Percentiles rank a stretch among this genome's conserved stretches.
Conservation (phyloP, 2,113 vertebrate species). For the Telmatochromis brachygnathus region DNA sequence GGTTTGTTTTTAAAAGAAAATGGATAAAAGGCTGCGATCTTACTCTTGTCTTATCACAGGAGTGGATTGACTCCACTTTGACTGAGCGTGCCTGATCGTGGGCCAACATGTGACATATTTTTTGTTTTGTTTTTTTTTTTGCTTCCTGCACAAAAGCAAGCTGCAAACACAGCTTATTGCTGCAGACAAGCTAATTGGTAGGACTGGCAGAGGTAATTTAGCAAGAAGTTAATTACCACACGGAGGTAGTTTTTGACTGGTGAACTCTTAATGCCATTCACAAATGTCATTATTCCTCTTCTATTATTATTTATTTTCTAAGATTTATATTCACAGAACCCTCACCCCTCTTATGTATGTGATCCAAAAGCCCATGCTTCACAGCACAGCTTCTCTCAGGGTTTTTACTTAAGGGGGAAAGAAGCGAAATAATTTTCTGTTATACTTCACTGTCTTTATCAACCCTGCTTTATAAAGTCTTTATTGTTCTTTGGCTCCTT, state of each 20-base stretch:
- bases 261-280: not conserved
- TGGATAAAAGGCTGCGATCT: not conserved
- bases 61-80: not conserved
- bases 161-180: not conserved
- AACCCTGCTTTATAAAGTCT: not conserved
- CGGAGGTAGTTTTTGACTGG: not conserved
- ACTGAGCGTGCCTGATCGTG: not conserved
- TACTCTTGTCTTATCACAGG: conserved; percentile 25
- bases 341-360: not conserved
- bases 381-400: not conserved
- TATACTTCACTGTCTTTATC: not conserved
- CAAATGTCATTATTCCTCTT: not conserved
- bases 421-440: not conserved
- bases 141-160: not conserved
- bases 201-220: not conserved
- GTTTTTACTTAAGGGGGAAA: not conserved
- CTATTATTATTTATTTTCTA: not conserved
- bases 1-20: not conserved
- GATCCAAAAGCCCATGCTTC: not conserved
- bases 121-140: not conserved
- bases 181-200: not conserved
- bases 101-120: conserved; percentile 19
- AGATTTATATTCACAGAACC: not conserved
- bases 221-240: not conserved
- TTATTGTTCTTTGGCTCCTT: not conserved